Evolutionary conservation across 2,113 vertebrate genomes (phyloP).

Genomic region (Pollimyrus isidori): DNA sequence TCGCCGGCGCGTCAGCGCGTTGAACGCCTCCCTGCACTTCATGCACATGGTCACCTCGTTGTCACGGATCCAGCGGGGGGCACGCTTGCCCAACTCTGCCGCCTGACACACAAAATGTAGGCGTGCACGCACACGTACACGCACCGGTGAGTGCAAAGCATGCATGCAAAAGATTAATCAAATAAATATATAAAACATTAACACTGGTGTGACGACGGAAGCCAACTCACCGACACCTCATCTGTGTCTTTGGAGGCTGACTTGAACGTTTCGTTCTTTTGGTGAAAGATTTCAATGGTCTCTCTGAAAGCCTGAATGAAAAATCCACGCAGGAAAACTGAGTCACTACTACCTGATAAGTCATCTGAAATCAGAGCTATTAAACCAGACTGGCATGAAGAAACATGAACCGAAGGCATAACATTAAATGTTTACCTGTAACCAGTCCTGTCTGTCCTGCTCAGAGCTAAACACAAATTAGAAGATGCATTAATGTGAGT

Average conservation of each 20-base stretch:
- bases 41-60: conserved; percentile 90
- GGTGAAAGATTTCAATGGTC: conserved; percentile 75
- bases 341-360: not conserved
- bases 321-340: not conserved
- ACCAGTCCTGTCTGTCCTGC: conserved; percentile 84
- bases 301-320: conserved; percentile 66
- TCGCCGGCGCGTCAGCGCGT: conserved; percentile 76
- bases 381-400: not conserved
- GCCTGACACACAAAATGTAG: conserved; percentile 47
- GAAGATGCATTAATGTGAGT: not conserved
- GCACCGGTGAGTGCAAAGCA: not conserved
- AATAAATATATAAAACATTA: not conserved
- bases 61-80: conserved; percentile 88
- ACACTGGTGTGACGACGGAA: not conserved
- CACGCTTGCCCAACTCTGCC: conserved; percentile 78
- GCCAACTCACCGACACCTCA: conserved; percentile 75
- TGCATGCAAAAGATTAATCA: not conserved
- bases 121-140: not conserved
- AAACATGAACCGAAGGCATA: not conserved
- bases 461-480: conserved; percentile 67
- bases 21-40: conserved; percentile 86
- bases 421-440: conserved; percentile 66
- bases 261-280: conserved; percentile 85
- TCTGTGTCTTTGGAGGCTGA: conserved; percentile 72
- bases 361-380: not conserved